Conservation (phyloP, 2,797 vertebrate species). For the Sebastolobus altivelis region DNA sequence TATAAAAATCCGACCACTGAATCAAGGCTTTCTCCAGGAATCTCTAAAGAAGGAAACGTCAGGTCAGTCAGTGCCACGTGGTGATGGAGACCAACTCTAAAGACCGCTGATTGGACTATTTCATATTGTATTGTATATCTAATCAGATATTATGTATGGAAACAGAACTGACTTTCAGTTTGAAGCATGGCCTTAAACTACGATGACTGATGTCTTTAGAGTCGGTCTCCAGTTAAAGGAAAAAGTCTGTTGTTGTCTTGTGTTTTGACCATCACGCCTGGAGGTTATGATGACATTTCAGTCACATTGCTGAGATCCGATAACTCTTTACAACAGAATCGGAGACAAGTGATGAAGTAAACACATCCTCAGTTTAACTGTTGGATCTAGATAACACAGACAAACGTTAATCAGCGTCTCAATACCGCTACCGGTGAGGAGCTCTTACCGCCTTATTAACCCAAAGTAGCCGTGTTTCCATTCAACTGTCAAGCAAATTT, state of each 20-base stretch:
- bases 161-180: neutral
- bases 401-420: neutral
- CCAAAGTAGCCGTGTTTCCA: neutral
- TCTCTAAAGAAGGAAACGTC: constrained; percentile 28
- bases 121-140: neutral
- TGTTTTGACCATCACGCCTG: constrained; percentile 6
- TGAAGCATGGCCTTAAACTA: neutral
- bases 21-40: constrained; percentile 55
- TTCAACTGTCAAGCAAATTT: neutral
- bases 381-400: neutral
- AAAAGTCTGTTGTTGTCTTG: neutral
- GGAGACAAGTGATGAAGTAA: neutral
- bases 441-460: neutral
- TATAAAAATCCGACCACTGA: constrained; percentile 76
- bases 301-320: neutral
- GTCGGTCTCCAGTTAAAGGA: neutral
- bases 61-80: constrained; percentile 2
- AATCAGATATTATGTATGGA: neutral
- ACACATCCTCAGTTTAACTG: neutral
- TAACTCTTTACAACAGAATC: neutral
- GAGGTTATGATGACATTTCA: neutral
- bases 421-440: neutral
- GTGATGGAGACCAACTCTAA: constrained; percentile 5
- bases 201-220: neutral
- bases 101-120: neutral